Evolutionary conservation across 2,113 vertebrate genomes (phyloP), one percentile per base, ranked within the genome.

Genomic region (Irena cyanogastra): DNA sequence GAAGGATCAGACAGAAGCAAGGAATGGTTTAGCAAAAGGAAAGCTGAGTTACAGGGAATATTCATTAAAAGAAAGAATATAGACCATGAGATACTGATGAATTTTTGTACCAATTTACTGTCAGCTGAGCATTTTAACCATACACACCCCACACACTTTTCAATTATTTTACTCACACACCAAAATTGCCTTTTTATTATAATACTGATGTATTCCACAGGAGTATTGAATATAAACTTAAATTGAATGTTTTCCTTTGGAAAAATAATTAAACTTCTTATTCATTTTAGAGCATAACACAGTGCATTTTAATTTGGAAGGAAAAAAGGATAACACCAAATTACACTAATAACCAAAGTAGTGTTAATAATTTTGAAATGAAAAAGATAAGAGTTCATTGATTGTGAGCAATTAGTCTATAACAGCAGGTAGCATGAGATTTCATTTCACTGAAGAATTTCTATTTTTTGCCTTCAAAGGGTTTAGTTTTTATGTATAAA

Each of bases 251-350:
- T 96, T 96, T 95, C 78, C 65, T 37, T 75, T 76, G 82, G 71
- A 93, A 96, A 96, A 95, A 96, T 95, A 97, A 94, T 97, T 96
- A 94, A 93, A 80, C 47, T 72, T 96, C 83, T 91, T 89, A 65
- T 65, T 94, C 24, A 86, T 87, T 81, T 78, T 70, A 45, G 18
- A 93, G 71, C 31, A 74, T 89, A 85, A 78, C 50, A 83, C 66
- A 45, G 22, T 59, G 39, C 56, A 88, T 86, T 91, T 96, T 96
- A 94, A 88, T 94, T 93, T 86, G 52, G 54, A 94, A 92, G 90
- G 77, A 79, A 81, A 69, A 92, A 92, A 89, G 20, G 41, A 44
- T 81, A 78, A 81, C 68, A 76, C 63, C 57, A 89, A 95, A 90
- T 95, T 92, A 90, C 49, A 74, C 76, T 96, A 96, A 94, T 95